phyloP scores from a whole-genome alignment of 1,140 invertebrate species.

The Steinernema khuongi region DNA sequence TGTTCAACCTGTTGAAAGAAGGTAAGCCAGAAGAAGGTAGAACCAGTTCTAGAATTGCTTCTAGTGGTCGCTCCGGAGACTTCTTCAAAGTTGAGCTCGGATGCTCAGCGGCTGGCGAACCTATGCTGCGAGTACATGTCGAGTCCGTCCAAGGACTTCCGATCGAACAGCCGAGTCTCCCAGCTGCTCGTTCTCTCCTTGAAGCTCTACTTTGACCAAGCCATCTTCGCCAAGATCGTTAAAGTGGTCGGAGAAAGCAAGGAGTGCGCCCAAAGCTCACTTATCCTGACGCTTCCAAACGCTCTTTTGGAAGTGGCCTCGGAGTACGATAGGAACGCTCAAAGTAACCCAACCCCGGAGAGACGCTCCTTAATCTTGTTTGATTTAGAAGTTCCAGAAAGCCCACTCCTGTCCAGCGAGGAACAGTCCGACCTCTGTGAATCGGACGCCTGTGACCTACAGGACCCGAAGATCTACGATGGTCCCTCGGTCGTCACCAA shows the following conservation, averaged over 20 bases:
- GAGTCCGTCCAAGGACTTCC: conserved; percentile 15
- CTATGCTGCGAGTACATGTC: conserved; percentile 24
- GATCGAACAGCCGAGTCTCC: conserved; percentile 18
- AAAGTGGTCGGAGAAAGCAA: not conserved
- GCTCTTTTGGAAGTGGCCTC: not conserved
- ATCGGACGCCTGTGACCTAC: too few relatives aligned
- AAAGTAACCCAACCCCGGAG: not conserved
- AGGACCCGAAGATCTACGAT: too few relatives aligned
- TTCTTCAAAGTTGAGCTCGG: conserved; percentile 5
- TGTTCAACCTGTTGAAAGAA: conserved; percentile 22
- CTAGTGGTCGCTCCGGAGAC: not conserved
- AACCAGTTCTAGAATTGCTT: not conserved
- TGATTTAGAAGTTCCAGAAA: not conserved
- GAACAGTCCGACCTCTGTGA: too few relatives aligned
- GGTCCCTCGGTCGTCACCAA: too few relatives aligned
- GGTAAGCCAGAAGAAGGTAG: conserved; percentile 11
- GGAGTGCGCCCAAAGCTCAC: not conserved
- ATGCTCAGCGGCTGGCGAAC: conserved; percentile 14
- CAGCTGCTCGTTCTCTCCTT: not conserved
- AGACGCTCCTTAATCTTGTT: not conserved
- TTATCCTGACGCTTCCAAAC: not conserved
- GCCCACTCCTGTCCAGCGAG: too few relatives aligned
- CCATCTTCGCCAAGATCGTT: not conserved
- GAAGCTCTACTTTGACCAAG: not conserved
- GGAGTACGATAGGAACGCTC: not conserved